Percentiles rank a stretch among this genome's conserved stretches.
Conservation (phyloP, 1,140 invertebrate genomes). For the Drosophila nikananu region DNA sequence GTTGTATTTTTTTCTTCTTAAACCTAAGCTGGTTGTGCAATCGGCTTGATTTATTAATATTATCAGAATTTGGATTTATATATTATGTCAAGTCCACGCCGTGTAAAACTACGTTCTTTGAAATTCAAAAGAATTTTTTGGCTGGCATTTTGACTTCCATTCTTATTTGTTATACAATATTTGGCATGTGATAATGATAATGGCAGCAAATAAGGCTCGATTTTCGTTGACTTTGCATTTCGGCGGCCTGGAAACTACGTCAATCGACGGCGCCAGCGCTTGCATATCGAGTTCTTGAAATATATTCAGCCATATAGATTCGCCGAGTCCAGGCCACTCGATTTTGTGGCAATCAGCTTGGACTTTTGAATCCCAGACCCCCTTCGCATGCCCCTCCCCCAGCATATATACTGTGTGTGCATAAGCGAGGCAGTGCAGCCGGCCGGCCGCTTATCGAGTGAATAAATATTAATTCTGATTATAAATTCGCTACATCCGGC, state of each 20-base stretch:
- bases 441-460: conserved; percentile 25
- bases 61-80: too few species aligned
- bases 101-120: conserved; percentile 13
- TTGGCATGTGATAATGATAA: conserved; percentile 42
- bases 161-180: conserved; percentile 44
- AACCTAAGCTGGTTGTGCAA: background rate
- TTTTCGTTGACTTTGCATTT: conserved; percentile 28
- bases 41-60: too few species aligned
- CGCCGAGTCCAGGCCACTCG: conserved; percentile 15
- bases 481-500: conserved; percentile 58
- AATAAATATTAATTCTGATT: conserved; percentile 46
- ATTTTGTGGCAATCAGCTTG: conserved; percentile 44
- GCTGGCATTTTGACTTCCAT: conserved; percentile 21
- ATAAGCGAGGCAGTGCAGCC: conserved; percentile 30
- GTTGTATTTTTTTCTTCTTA: background rate
- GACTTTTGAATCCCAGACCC: conserved; percentile 32
- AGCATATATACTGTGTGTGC: conserved; percentile 22
- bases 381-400: background rate
- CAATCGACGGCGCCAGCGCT: conserved; percentile 42
- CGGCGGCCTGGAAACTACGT: conserved; percentile 31
- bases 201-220: conserved; percentile 20
- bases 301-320: conserved; percentile 50
- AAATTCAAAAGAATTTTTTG: conserved; percentile 30
- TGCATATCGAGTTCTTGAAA: conserved; percentile 47
- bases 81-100: too few species aligned